Evolutionary conservation across 1,140 invertebrate species (phyloP).

Genomic region (Plutomurus gul): DNA sequence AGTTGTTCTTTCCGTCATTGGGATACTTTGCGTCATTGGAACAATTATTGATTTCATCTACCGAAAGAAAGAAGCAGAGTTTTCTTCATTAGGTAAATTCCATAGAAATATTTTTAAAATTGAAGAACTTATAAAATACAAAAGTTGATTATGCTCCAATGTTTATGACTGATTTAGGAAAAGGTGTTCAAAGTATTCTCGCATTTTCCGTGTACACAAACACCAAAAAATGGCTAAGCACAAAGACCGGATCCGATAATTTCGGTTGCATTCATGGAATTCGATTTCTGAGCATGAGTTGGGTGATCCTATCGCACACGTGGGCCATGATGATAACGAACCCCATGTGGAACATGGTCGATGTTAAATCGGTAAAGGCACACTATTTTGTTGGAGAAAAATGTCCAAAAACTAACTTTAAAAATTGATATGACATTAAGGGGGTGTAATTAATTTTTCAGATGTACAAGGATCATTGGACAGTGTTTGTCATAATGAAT

Average conservation of each 20-base stretch:
- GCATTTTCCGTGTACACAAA: conserved; percentile 62
- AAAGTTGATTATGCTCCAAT: too few species aligned
- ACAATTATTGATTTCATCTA: too few species aligned
- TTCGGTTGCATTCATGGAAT: conserved; percentile 62
- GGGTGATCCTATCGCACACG: conserved; percentile 62
- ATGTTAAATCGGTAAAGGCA: conserved; percentile 42
- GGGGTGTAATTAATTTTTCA: conserved; percentile 14
- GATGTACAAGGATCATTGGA: conserved; percentile 36
- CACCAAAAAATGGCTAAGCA: conserved; percentile 57
- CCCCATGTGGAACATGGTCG: conserved; percentile 54
- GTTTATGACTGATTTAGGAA: too few species aligned
- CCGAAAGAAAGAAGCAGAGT: too few species aligned
- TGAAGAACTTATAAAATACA: too few species aligned
- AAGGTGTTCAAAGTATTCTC: conserved; percentile 32
- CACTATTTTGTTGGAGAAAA: neutral
- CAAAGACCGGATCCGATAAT: conserved; percentile 48
- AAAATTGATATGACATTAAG: neutral
- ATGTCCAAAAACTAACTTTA: neutral
- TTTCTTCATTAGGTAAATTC: too few species aligned
- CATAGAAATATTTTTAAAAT: too few species aligned
- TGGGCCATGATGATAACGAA: conserved; percentile 60
- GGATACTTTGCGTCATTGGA: too few species aligned
- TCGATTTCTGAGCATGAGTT: conserved; percentile 62
- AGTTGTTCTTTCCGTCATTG: too few species aligned
- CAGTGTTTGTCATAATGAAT: conserved; percentile 47